Conservation (phyloP, 2,113 vertebrate species). For the Chloropsis cyanopogon region DNA sequence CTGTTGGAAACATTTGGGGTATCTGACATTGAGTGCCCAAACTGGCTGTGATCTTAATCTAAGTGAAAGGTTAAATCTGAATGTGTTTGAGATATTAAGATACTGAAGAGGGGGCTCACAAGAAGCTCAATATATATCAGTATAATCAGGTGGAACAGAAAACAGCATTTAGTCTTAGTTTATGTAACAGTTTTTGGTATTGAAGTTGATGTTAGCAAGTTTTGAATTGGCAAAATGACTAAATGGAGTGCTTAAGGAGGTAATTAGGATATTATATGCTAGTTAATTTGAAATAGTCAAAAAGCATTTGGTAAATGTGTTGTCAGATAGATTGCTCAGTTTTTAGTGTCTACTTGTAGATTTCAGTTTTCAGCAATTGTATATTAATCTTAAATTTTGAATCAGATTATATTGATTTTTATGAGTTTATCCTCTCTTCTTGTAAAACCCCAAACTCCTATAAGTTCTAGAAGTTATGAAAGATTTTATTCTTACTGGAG, state of each 20-base stretch:
- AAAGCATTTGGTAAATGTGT: not conserved
- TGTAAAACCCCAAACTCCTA: not conserved
- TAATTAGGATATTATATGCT: accelerated
- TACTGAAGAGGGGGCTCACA: not conserved
- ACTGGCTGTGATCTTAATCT: not conserved
- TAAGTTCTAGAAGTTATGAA: not conserved
- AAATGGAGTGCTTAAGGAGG: not conserved
- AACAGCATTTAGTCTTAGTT: not conserved
- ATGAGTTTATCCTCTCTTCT: not conserved
- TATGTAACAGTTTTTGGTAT: not conserved
- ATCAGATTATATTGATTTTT: not conserved
- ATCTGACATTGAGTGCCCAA: not conserved
- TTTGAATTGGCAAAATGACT: not conserved
- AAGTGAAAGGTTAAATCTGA: not conserved
- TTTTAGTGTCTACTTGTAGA: not conserved
- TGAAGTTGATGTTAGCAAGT: not conserved
- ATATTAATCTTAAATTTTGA: not conserved
- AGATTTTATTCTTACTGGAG: not conserved
- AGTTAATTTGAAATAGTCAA: not conserved
- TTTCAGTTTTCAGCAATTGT: not conserved
- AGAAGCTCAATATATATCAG: not conserved
- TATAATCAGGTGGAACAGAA: not conserved
- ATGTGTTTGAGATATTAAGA: not conserved
- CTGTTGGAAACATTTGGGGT: not conserved
- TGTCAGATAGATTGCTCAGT: not conserved